Percentiles rank a stretch among this genome's conserved stretches.
Evolutionary conservation across 2,888 invertebrate genomes (phyloP).

Genomic region (Polydrusus pterygomalis): DNA sequence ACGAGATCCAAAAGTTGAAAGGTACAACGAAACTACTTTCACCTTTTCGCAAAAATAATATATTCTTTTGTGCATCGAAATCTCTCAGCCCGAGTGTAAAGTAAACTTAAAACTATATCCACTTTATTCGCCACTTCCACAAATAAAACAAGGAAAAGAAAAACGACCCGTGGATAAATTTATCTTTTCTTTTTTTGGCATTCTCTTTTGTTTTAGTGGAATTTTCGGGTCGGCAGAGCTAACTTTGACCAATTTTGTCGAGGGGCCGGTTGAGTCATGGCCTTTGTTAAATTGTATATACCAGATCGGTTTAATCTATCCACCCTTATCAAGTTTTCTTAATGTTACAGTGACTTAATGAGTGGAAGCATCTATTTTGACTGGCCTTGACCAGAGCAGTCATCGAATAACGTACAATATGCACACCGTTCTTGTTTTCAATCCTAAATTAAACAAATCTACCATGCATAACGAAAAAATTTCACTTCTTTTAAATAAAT

Average conservation of each 20-base stretch:
- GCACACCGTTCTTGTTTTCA: too few species aligned
- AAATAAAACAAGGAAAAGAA: conserved; percentile 48
- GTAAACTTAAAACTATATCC: conserved; percentile 44
- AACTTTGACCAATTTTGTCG: conserved; percentile 36
- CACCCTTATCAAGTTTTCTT: conserved; percentile 9
- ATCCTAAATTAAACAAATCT: too few species aligned
- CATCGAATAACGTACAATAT: too few species aligned
- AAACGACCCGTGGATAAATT: conserved; percentile 45
- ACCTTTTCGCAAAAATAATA: neutral
- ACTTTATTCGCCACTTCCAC: conserved; percentile 45
- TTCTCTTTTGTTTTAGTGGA: conserved; percentile 38
- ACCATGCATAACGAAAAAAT: too few species aligned
- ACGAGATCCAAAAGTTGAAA: too few species aligned
- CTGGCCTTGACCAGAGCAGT: too few species aligned
- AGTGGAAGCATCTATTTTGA: neutral
- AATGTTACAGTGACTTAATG: neutral
- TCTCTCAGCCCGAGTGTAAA: conserved; percentile 25
- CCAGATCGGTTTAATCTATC: conserved; percentile 3
- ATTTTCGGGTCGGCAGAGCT: conserved; percentile 34
- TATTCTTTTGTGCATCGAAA: conserved; percentile 8
- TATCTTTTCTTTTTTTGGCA: conserved; percentile 42
- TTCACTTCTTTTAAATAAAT: too few species aligned
- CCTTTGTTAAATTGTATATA: conserved; percentile 22
- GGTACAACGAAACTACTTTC: neutral
- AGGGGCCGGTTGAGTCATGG: conserved; percentile 6